Conservation (phyloP, 2,113 vertebrate genomes). For the Colaptes auratus region DNA sequence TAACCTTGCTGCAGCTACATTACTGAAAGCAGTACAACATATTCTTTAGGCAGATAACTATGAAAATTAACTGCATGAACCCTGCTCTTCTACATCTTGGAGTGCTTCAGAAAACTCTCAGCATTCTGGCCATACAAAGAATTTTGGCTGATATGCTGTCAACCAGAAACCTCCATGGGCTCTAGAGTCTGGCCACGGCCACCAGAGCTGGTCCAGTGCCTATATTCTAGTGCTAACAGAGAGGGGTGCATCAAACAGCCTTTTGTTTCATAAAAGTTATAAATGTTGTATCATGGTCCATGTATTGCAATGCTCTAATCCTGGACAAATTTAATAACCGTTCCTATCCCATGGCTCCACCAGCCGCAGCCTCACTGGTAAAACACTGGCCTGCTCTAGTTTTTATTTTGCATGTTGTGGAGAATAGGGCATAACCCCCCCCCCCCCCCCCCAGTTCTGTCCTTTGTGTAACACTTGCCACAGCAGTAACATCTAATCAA, state of each 20-base stretch:
- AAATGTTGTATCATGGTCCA: no score
- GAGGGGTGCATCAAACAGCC: neutral
- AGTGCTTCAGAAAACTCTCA: neutral
- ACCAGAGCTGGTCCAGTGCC: accelerated
- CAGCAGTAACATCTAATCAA: neutral
- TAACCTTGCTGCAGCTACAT: neutral
- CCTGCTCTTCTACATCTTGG: neutral
- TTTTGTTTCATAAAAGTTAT: neutral
- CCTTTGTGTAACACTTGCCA: neutral
- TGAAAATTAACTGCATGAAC: neutral
- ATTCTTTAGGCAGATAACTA: neutral
- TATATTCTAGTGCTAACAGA: neutral
- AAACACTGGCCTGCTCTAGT: neutral
- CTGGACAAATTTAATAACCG: neutral
- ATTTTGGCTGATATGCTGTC: neutral
- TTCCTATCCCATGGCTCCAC: neutral
- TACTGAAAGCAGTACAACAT: neutral
- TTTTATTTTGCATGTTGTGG: neutral
- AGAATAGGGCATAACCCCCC: neutral
- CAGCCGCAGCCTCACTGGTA: neutral
- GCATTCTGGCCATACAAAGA: neutral
- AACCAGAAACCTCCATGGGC: neutral
- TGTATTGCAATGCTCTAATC: neutral
- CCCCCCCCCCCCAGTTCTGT: neutral
- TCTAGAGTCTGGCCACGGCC: accelerated